Conservation (phyloP, 2,888 invertebrate genomes). For the Microplitis manilae region DNA sequence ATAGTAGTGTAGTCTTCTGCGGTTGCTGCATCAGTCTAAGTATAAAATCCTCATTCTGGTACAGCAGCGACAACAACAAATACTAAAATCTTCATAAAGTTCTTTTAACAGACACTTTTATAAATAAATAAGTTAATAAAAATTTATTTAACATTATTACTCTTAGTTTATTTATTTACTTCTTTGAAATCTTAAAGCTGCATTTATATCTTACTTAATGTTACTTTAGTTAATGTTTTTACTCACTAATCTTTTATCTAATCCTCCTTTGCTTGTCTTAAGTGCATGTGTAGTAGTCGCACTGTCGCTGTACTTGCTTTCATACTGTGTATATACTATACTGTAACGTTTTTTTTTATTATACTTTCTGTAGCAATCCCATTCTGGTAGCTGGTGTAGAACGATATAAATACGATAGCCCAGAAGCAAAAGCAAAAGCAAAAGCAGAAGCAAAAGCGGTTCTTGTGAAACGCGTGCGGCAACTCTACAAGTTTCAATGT, state of each 20-base stretch:
- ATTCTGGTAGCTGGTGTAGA: neutral
- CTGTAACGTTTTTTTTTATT: neutral
- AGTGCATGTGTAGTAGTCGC: neutral
- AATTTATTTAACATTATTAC: too few species aligned
- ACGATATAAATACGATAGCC: neutral
- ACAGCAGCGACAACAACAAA: neutral
- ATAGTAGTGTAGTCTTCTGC: slow-evolving; percentile 56
- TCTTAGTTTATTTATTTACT: neutral
- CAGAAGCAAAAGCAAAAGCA: slow-evolving; percentile 1
- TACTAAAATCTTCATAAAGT: neutral
- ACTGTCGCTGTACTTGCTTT: neutral
- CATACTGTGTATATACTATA: neutral
- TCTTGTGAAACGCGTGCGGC: slow-evolving; percentile 16
- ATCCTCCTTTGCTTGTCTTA: neutral
- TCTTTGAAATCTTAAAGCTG: neutral
- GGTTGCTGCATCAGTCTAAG: slow-evolving; percentile 38
- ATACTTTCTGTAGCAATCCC: neutral
- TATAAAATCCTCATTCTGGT: slow-evolving; percentile 18
- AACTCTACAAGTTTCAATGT: slow-evolving; percentile 10
- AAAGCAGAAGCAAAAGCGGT: neutral
- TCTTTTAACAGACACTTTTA: neutral
- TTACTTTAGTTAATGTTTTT: neutral
- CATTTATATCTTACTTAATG: neutral
- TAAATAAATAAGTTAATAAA: neutral
- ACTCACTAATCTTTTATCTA: neutral